Evolutionary conservation across 2,888 invertebrate species (phyloP).

Genomic region (Geophilus truncorum): DNA sequence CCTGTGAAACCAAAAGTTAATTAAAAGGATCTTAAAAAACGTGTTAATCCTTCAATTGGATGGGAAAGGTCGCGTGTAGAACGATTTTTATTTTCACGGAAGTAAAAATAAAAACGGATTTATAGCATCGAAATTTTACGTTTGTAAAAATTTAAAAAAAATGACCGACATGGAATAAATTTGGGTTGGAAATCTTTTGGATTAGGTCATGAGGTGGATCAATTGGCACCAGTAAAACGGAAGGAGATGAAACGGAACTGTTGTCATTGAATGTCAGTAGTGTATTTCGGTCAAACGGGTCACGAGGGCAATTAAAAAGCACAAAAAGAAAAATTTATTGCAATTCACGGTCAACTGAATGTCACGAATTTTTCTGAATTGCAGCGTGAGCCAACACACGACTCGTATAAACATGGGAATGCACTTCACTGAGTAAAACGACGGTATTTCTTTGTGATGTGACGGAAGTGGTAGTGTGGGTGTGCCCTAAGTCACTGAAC

Average conservation of each 20-base stretch:
- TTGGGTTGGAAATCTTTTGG: neutral
- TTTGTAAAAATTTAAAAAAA: neutral
- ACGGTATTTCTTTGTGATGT: neutral
- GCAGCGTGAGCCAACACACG: too few relatives aligned
- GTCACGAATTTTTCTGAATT: neutral
- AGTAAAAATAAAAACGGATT: too few relatives aligned
- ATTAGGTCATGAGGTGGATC: conserved; percentile 10
- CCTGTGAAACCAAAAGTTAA: neutral
- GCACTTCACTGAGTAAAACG: neutral
- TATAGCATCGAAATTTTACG: neutral
- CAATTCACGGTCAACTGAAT: neutral
- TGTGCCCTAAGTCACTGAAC: neutral
- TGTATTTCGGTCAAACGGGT: neutral
- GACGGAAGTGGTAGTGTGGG: neutral
- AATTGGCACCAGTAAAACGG: neutral
- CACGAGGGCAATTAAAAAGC: neutral
- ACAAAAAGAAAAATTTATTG: neutral
- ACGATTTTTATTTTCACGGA: neutral
- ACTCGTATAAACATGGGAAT: neutral
- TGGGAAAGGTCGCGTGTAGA: neutral
- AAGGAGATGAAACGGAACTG: neutral
- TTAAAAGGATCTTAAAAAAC: neutral
- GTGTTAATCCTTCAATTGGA: neutral
- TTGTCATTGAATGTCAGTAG: conserved; percentile 10
- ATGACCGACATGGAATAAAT: neutral